phyloP scores from a whole-genome alignment of 2,888 invertebrate species.

The Lordiphosa andalusiaca region DNA sequence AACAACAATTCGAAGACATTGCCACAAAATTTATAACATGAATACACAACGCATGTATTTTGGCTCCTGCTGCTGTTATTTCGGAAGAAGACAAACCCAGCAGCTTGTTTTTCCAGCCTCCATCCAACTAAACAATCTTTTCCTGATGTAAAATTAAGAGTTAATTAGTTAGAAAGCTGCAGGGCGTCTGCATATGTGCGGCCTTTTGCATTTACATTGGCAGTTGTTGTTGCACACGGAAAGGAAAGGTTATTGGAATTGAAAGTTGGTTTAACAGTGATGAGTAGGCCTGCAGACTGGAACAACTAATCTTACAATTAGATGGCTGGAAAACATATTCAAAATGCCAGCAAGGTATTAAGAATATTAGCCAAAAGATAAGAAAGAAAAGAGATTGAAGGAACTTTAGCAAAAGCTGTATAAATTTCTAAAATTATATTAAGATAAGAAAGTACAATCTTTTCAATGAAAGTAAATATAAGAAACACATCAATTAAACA shows the following conservation, averaged over 20 bases:
- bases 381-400: too few relatives aligned
- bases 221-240: neutral
- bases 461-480: too few relatives aligned
- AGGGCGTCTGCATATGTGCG: slow-evolving; percentile 52
- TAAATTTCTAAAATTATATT: too few relatives aligned
- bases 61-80: slow-evolving; percentile 14
- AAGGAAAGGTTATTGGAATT: too few relatives aligned
- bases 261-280: slow-evolving; percentile 7
- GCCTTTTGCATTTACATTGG: slow-evolving; percentile 57
- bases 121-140: neutral
- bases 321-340: too few relatives aligned
- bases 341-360: too few relatives aligned
- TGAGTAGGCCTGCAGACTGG: neutral
- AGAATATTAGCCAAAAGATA: too few relatives aligned
- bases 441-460: too few relatives aligned
- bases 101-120: slow-evolving; percentile 58
- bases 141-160: slow-evolving; percentile 72
- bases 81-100: slow-evolving; percentile 42
- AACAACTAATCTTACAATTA: too few relatives aligned
- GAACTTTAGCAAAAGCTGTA: too few relatives aligned
- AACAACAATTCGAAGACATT: slow-evolving; percentile 68
- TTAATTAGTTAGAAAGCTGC: slow-evolving; percentile 73
- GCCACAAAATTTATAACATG: slow-evolving; percentile 74
- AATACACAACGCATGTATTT: slow-evolving; percentile 33
- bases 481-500: too few relatives aligned